Conservation (phyloP, 1,140 invertebrate genomes). For the Bombus confusus region DNA sequence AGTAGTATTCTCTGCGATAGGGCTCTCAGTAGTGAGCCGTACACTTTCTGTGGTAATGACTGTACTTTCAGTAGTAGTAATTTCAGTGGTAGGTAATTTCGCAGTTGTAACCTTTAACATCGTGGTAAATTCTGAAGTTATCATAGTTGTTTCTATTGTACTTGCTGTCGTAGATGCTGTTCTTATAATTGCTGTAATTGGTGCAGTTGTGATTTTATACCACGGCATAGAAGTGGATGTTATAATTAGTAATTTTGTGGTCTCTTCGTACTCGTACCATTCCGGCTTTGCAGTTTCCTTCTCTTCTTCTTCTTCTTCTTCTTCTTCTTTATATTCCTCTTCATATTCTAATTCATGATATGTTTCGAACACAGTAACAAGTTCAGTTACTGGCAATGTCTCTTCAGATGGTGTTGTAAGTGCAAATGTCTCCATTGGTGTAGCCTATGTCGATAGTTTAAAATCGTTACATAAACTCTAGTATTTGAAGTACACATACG, state of each 20-base stretch:
- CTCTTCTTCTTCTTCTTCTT: not conserved
- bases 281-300: not conserved
- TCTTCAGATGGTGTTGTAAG: not conserved
- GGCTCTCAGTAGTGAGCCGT: not conserved
- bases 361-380: not conserved
- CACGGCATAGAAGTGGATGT: not conserved
- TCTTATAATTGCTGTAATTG: too few relatives aligned
- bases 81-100: not conserved
- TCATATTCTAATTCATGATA: constrained; percentile 8
- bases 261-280: not conserved
- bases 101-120: too few relatives aligned
- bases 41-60: not conserved
- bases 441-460: not conserved
- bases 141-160: not conserved
- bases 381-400: not conserved
- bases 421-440: not conserved
- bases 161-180: not conserved
- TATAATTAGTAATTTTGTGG: not conserved
- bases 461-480: not conserved
- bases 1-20: not conserved
- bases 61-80: constrained; percentile 1
- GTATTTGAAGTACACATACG: too few relatives aligned
- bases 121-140: not conserved
- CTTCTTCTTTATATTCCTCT: not conserved
- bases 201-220: not conserved